Evolutionary conservation across 2,888 invertebrate species (phyloP), one percentile per base, ranked within the genome.

Genomic region (Cepaea hortensis): DNA sequence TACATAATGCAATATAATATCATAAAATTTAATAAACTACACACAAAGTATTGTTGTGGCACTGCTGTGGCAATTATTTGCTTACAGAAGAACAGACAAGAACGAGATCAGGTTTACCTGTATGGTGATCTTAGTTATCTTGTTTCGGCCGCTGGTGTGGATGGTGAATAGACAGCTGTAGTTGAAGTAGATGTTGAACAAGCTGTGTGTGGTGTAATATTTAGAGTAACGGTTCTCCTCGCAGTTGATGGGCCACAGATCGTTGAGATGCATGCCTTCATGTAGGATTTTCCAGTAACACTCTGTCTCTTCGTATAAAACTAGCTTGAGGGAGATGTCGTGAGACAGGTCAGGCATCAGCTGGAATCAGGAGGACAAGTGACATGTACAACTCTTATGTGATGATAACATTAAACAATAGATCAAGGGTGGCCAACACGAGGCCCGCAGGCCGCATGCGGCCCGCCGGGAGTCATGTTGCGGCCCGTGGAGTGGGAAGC

Each of bases 201-300:
- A 75, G 73, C 84, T 87, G 87, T 87, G 87, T 0, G 84, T 84
- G 70, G 77, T 87, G 81, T 87, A 84, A 62, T 87, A 84, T 79
- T 84, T 84, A 3, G 87, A 87, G 50, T 84, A 84, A 3, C 81
- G 76, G 62, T 84, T 84, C 84, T 87, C 87, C 65, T 84, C 80
- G 23, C 87, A 87, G 84, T 87, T 87, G 62, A 87, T 84, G 7
- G 87, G 87, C 87, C 87, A 87, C n/a, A 87, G 65, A 75, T 87
- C 87, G 72, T 87, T 87, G 15, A 87, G 84, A 35, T 84, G 75
- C 75, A 84, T 77, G 23, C 86, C 86, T 15, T 62, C 83, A 5
- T 55, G 82, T 61, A 86, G 79, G n/a, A 86, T 70, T 70, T 83
- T 82, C 86, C 86, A 86, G 68, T 86, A 86, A 55, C 82, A 82